Evolutionary conservation across 1,140 invertebrate species (phyloP).

Genomic region (Whitmania pigra): DNA sequence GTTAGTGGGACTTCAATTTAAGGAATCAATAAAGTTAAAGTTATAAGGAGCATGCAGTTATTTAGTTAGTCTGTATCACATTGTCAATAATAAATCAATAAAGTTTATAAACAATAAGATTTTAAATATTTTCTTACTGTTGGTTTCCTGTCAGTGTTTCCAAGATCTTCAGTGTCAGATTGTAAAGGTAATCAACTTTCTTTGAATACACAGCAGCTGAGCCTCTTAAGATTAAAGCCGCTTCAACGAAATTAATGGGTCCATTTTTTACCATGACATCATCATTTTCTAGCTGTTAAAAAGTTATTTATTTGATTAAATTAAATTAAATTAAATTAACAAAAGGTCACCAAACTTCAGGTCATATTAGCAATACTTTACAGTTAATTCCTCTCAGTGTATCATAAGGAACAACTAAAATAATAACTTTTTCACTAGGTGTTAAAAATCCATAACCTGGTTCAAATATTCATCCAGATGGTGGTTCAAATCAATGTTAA

Average conservation of each 20-base stretch:
- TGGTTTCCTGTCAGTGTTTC: background rate
- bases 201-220: constrained; percentile 3
- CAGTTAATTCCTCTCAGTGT: too few relatives aligned
- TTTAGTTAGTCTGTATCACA: too few relatives aligned
- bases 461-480: constrained; percentile 7
- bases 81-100: too few relatives aligned
- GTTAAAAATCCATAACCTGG: background rate
- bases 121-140: background rate
- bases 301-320: background rate
- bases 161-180: background rate
- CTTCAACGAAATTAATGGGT: background rate
- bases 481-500: constrained; percentile 1
- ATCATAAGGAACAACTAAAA: background rate
- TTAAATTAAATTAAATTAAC: background rate
- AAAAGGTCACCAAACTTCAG: too few relatives aligned
- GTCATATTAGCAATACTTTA: too few relatives aligned
- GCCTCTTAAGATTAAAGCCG: constrained; percentile 1
- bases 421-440: background rate
- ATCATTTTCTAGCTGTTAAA: background rate
- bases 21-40: background rate
- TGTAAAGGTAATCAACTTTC: constrained; percentile 8
- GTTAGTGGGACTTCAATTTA: too few relatives aligned
- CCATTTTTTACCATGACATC: background rate
- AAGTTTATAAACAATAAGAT: background rate
- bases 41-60: background rate